Evolutionary conservation across 2,888 invertebrate species (phyloP).

Genomic region (Stegophylla sp.): DNA sequence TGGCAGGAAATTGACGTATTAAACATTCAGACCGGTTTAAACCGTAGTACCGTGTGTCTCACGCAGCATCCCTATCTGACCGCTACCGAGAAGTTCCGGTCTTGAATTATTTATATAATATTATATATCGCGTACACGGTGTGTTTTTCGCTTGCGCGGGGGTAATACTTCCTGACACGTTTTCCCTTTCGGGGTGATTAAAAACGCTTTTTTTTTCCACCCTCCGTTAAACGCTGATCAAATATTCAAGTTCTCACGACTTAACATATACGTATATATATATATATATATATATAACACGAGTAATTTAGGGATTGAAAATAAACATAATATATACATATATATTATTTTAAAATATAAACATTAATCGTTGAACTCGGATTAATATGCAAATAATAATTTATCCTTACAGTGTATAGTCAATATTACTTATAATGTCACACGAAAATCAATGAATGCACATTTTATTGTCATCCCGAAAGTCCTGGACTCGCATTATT

Average conservation of each 20-base stretch:
- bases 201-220: background rate
- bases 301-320: slow-evolving; percentile 19
- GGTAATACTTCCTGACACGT: slow-evolving; percentile 38
- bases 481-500: no score
- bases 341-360: no score
- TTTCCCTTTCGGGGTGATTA: slow-evolving; percentile 32
- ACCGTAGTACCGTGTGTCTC: background rate
- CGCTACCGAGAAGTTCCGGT: slow-evolving; percentile 29
- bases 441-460: no score
- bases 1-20: slow-evolving; percentile 55
- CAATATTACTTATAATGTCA: no score
- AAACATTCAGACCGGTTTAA: slow-evolving; percentile 58
- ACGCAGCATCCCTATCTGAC: slow-evolving; percentile 3
- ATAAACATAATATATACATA: no score
- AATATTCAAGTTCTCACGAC: slow-evolving; percentile 20
- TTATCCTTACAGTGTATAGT: no score
- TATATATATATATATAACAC: no score
- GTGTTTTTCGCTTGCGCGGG: slow-evolving; percentile 25
- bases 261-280: background rate
- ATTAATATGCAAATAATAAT: no score
- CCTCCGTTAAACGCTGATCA: slow-evolving; percentile 1
- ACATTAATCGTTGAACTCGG: no score
- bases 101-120: slow-evolving; percentile 47
- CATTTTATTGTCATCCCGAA: no score
- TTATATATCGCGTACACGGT: slow-evolving; percentile 8